Conservation (phyloP, 1,140 invertebrate genomes). For the Druon quercuslanigerum region DNA sequence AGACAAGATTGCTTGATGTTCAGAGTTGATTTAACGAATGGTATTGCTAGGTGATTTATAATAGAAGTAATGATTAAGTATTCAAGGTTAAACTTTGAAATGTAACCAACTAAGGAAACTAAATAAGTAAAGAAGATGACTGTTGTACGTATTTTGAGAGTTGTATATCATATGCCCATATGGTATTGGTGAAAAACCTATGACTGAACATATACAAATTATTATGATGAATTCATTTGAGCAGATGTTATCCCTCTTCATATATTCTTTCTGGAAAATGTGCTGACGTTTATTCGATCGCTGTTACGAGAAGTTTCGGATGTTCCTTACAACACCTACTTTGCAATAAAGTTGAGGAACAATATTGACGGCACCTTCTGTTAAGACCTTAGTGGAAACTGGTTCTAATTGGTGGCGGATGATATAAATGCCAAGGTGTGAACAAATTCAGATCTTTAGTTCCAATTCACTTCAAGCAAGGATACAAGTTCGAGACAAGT, state of each 20-base stretch:
- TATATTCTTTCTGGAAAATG: not conserved
- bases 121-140: too few relatives aligned
- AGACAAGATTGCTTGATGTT: not conserved
- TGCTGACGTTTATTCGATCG: slow-evolving; percentile 8
- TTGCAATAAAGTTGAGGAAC: not conserved
- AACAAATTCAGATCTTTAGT: too few relatives aligned
- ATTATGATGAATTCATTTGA: not conserved
- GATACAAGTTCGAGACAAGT: too few relatives aligned
- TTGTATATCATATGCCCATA: not conserved
- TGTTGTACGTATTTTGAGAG: not conserved
- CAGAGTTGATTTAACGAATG: too few relatives aligned
- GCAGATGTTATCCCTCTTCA: not conserved
- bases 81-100: too few relatives aligned
- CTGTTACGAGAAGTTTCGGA: not conserved
- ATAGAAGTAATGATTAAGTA: too few relatives aligned
- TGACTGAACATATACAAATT: slow-evolving; percentile 12
- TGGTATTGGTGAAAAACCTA: not conserved
- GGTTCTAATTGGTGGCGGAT: not conserved
- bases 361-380: slow-evolving; percentile 1
- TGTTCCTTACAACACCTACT: not conserved
- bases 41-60: too few relatives aligned
- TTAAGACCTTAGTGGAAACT: slow-evolving; percentile 12
- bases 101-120: too few relatives aligned
- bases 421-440: too few relatives aligned
- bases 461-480: too few relatives aligned